Conservation (phyloP, 2,888 invertebrate genomes). For the Aromia moschata region DNA sequence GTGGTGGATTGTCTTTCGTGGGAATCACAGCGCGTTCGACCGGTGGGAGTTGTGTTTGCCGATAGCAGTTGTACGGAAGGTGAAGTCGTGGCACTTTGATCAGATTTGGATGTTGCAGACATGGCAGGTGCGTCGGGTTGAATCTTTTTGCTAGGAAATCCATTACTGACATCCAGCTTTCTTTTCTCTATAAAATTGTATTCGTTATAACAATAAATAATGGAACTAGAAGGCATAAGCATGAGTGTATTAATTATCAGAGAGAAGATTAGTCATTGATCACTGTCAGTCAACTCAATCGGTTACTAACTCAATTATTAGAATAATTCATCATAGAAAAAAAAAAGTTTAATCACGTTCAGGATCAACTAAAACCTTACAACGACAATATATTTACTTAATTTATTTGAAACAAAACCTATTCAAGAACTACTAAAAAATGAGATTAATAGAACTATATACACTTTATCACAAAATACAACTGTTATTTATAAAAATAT, state of each 20-base stretch:
- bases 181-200: conserved; percentile 59
- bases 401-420: too few relatives aligned
- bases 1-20: conserved; percentile 82
- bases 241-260: conserved; percentile 47
- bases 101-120: conserved; percentile 39
- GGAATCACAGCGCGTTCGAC: conserved; percentile 68
- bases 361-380: too few relatives aligned
- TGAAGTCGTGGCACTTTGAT: conserved; percentile 35
- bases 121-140: conserved; percentile 35
- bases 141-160: conserved; percentile 66
- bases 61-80: conserved; percentile 28
- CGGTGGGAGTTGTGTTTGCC: conserved; percentile 33
- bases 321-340: conserved; percentile 36
- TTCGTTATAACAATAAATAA: too few relatives aligned
- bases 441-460: too few relatives aligned
- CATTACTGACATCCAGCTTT: conserved; percentile 63
- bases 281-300: conserved; percentile 50
- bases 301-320: conserved; percentile 49
- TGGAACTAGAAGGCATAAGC: too few relatives aligned
- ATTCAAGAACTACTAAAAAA: too few relatives aligned
- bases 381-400: too few relatives aligned
- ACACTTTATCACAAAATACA: too few relatives aligned
- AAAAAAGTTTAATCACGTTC: too few relatives aligned
- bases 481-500: too few relatives aligned
- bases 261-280: conserved; percentile 61